phyloP scores from a whole-genome alignment of 2,888 invertebrate genomes.

The Biston betularia region DNA sequence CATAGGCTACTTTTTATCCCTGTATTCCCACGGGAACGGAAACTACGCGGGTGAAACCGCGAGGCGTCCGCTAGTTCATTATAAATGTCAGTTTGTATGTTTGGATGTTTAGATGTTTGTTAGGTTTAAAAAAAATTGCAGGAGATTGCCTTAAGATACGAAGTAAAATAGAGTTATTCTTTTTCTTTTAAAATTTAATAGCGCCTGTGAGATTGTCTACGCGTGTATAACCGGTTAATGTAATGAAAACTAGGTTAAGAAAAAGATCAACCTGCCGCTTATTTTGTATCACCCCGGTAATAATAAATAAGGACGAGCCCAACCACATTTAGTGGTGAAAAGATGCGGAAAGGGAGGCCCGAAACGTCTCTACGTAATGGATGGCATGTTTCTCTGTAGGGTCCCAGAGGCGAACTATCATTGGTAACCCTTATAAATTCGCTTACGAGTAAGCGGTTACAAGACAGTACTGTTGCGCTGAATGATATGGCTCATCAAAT shows the following conservation, averaged over 20 bases:
- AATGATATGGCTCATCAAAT: constrained; percentile 23
- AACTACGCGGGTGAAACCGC: too few species aligned
- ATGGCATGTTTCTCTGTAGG: constrained; percentile 58
- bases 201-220: too few species aligned
- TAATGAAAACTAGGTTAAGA: constrained; percentile 48
- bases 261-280: constrained; percentile 48
- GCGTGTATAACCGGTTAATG: neutral
- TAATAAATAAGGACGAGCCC: constrained; percentile 63
- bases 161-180: too few species aligned
- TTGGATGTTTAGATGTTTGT: too few species aligned
- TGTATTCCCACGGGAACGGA: too few species aligned
- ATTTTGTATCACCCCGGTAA: constrained; percentile 62
- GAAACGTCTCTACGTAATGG: constrained; percentile 70
- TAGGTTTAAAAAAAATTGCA: too few species aligned
- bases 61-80: too few species aligned
- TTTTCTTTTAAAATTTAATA: too few species aligned
- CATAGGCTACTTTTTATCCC: too few species aligned
- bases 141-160: too few species aligned
- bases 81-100: too few species aligned
- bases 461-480: constrained; percentile 17
- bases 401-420: constrained; percentile 34
- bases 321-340: constrained; percentile 72
- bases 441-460: constrained; percentile 28
- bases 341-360: constrained; percentile 67
- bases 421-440: constrained; percentile 38